Evolutionary conservation across 2,888 invertebrate species (phyloP), one percentile per base, ranked within the genome.

Genomic region (Dendrolimus pini): DNA sequence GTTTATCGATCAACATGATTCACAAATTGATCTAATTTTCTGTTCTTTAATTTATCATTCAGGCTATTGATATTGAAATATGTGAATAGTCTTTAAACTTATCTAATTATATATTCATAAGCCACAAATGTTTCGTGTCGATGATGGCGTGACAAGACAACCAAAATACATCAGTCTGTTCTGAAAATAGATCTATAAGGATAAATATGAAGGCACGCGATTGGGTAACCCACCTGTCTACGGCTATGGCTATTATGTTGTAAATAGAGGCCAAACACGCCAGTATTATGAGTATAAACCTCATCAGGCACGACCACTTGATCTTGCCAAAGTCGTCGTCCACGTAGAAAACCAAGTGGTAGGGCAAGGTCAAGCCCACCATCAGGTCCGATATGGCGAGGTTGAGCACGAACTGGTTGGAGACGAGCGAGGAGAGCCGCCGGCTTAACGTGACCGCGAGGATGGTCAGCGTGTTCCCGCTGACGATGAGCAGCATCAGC

Each of bases 181-280:
- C 62, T 64, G 56, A 60, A 60, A 67, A 62, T 58, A 59, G 58
- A 58, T 66, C 57, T 64, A 58, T 59, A 61, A 57, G 56, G 59
- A 63, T 64, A 58, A 57, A 58, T 55, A 59, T 61, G 58, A 59
- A 55, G 58, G 59, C 59, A 60, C 62, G 65, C 62, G 56, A 61
- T 58, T 62, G 58, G 54, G 61, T 54, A 63, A 72, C 82, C 75
- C 72, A 89, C 78, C 95, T 92, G 85, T 96, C 96, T 61, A 95
- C 91, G 42, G 96, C 96, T 65, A 96, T 95, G 56, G 94, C 93
- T 71, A 95, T 93, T 66, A 96, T 91, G 79, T 96, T 96, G 85
- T 93, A 93, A 70, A 96, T 94, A 66, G 96, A 96, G 56, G 95
- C 95, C 68, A 94, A 93, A 76, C 96, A 96, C 62, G 95, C 95